A percentile compares a stretch with the other conserved stretches of the same genome.
Conservation (phyloP, 2,113 vertebrate species). For the Pachypanchax playfairii region DNA sequence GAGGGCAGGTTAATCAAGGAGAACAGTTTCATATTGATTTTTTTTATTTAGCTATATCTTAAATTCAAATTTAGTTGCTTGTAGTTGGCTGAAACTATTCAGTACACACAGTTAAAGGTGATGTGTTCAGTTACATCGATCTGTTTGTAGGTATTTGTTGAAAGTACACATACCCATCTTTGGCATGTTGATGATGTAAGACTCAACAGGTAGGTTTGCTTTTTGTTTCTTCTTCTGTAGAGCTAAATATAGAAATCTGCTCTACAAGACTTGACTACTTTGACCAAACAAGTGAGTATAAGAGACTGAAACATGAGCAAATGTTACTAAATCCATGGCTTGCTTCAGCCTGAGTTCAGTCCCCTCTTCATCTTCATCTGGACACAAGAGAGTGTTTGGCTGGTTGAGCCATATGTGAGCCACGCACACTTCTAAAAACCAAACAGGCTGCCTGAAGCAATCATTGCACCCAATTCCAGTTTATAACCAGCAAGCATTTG, state of each 20-base stretch:
- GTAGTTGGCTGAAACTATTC: constrained; percentile 43
- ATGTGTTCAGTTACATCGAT: constrained; percentile 36
- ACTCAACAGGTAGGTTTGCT: constrained; percentile 62
- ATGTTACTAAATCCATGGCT: constrained; percentile 30
- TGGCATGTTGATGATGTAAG: neutral
- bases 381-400: constrained; percentile 60
- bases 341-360: constrained; percentile 40
- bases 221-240: constrained; percentile 19
- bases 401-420: constrained; percentile 71
- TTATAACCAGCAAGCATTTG: constrained; percentile 76
- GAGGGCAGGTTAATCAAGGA: constrained; percentile 26
- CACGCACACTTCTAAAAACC: constrained; percentile 67
- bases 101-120: constrained; percentile 72
- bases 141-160: constrained; percentile 25
- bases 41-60: neutral
- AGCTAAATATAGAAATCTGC: constrained; percentile 64
- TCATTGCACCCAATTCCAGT: constrained; percentile 78
- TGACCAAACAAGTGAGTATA: constrained; percentile 53
- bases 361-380: constrained; percentile 44
- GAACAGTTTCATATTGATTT: constrained; percentile 1
- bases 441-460: constrained; percentile 79
- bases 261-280: constrained; percentile 65
- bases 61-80: constrained; percentile 7
- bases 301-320: constrained; percentile 43
- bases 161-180: neutral